phyloP scores from a whole-genome alignment of 2,888 invertebrate genomes.

The Selenia dentaria region DNA sequence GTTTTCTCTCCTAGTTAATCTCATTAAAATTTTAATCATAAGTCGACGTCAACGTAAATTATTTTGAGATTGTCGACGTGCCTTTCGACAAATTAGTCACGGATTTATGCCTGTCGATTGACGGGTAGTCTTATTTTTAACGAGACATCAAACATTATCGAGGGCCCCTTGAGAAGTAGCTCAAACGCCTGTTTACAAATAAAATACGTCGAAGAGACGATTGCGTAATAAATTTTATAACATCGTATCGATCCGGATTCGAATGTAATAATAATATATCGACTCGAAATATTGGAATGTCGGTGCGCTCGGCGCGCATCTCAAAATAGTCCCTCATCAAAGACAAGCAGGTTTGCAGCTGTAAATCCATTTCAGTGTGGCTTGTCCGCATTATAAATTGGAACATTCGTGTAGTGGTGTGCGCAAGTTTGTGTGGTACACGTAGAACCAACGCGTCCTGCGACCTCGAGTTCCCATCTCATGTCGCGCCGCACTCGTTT shows the following conservation, averaged over 20 bases:
- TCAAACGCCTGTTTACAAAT: constrained; percentile 81
- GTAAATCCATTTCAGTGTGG: constrained; percentile 84
- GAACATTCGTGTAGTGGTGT: constrained; percentile 51
- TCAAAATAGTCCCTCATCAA: constrained; percentile 83
- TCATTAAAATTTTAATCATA: constrained; percentile 76
- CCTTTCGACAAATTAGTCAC: constrained; percentile 80
- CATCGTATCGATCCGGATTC: constrained; percentile 77
- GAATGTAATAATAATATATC: constrained; percentile 83
- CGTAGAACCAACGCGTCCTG: constrained; percentile 51
- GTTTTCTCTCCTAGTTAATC: constrained; percentile 53
- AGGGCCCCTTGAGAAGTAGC: constrained; percentile 60
- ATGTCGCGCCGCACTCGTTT: constrained; percentile 67
- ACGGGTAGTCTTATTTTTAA: constrained; percentile 79
- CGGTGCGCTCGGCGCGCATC: constrained; percentile 77
- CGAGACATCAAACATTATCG: constrained; percentile 82
- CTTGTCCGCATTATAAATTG: constrained; percentile 83
- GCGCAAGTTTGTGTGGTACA: constrained; percentile 45
- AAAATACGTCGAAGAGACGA: constrained; percentile 75
- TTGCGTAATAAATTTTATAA: constrained; percentile 83
- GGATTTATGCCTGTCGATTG: constrained; percentile 77
- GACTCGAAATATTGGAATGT: constrained; percentile 80
- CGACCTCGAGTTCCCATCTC: constrained; percentile 58
- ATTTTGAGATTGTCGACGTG: constrained; percentile 68
- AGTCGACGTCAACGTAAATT: constrained; percentile 59
- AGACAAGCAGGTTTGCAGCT: constrained; percentile 84